phyloP scores from a whole-genome alignment of 2,113 vertebrate species.

The Nipponia nippon region DNA sequence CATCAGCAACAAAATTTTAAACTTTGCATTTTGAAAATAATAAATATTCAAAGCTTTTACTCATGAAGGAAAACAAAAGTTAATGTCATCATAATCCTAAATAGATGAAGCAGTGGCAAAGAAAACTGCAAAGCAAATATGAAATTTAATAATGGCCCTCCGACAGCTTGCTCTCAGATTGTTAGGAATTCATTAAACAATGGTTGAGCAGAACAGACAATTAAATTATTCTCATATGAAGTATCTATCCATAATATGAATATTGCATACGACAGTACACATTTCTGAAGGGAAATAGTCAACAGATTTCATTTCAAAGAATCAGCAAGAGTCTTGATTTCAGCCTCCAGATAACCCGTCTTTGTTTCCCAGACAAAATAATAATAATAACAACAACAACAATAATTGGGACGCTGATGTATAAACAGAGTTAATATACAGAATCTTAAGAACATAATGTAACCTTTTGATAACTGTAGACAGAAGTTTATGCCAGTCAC shows the following conservation, averaged over 20 bases:
- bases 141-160: slow-evolving; percentile 67
- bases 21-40: slow-evolving; percentile 11
- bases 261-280: slow-evolving; percentile 58
- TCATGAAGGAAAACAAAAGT: slow-evolving; percentile 48
- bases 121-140: slow-evolving; percentile 67
- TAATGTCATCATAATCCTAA: slow-evolving; percentile 59
- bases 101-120: slow-evolving; percentile 50
- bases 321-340: slow-evolving; percentile 66
- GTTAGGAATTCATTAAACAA: slow-evolving; percentile 76
- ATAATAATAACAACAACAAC: background rate
- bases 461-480: background rate
- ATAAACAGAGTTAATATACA: slow-evolving; percentile 39
- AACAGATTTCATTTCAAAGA: slow-evolving; percentile 68
- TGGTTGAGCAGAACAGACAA: slow-evolving; percentile 62
- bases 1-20: background rate
- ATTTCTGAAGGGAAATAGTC: slow-evolving; percentile 59
- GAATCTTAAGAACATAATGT: background rate
- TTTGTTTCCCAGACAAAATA: slow-evolving; percentile 52
- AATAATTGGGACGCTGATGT: slow-evolving; percentile 38
- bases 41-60: background rate
- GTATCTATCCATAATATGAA: slow-evolving; percentile 69
- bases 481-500: background rate
- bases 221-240: slow-evolving; percentile 72
- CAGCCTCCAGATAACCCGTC: slow-evolving; percentile 44
- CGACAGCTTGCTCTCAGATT: slow-evolving; percentile 61